Evolutionary conservation across 1,140 invertebrate species (phyloP).

Genomic region (Leguminivora glycinivorella): DNA sequence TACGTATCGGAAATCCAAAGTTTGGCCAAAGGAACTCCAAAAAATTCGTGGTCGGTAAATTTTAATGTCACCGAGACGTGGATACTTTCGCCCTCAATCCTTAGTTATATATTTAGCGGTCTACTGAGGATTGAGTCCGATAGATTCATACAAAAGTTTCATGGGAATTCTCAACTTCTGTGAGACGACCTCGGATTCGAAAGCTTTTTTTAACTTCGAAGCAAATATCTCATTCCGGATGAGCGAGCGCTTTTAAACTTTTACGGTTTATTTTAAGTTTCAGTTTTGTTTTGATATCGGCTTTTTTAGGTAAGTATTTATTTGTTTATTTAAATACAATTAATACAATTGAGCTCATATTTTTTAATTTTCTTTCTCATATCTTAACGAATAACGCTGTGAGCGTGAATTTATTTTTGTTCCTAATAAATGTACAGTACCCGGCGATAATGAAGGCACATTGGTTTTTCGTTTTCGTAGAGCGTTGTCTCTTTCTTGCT

Average conservation of each 20-base stretch:
- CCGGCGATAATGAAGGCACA: no score
- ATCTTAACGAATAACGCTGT: no score
- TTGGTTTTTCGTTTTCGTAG: no score
- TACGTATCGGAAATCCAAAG: not conserved
- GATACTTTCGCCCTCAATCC: constrained; percentile 9
- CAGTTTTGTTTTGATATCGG: not conserved
- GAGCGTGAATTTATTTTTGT: no score
- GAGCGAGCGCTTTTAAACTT: constrained; percentile 20
- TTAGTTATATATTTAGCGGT: constrained; percentile 17
- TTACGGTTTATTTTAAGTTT: not conserved
- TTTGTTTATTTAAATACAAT: not conserved
- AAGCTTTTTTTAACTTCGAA: not conserved
- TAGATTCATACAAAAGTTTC: constrained; percentile 16
- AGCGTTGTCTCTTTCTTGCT: no score
- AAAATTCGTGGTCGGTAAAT: constrained; percentile 31
- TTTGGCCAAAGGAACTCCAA: not conserved
- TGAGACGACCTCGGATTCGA: constrained; percentile 2
- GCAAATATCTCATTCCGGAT: constrained; percentile 15
- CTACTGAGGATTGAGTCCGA: not conserved
- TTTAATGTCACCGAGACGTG: constrained; percentile 30
- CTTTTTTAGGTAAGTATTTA: not conserved
- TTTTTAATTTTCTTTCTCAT: no score
- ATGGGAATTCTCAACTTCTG: not conserved
- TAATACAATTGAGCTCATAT: no score
- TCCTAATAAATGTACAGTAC: no score